A percentile compares a stretch with the other conserved stretches of the same genome.
Evolutionary conservation across 2,113 vertebrate species (phyloP).

Genomic region (Tachuris rubrigastra): DNA sequence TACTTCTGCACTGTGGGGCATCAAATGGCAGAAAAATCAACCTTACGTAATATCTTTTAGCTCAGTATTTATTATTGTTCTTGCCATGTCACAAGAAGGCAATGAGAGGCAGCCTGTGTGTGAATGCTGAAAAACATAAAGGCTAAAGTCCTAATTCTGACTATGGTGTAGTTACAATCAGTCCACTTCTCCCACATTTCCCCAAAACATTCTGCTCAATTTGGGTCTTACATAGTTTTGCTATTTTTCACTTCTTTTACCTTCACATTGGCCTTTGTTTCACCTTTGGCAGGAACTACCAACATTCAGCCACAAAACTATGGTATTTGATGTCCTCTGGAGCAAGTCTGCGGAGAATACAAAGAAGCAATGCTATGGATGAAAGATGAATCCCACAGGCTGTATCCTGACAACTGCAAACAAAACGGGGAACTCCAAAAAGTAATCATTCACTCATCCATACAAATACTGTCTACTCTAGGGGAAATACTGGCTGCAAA

Average conservation of each 20-base stretch:
- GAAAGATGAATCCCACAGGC: conserved; percentile 84
- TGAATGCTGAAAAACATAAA: neutral
- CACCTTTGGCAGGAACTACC: conserved; percentile 84
- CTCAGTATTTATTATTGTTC: neutral
- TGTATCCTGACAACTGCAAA: conserved; percentile 86
- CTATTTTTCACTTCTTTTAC: neutral
- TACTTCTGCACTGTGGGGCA: neutral
- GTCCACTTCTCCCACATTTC: neutral
- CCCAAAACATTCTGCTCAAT: neutral
- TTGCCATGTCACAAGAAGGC: neutral
- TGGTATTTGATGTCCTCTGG: conserved; percentile 81
- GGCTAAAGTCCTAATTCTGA: neutral
- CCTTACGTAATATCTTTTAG: neutral
- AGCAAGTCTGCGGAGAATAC: conserved; percentile 83
- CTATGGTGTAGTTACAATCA: neutral
- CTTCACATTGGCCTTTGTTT: conserved; percentile 74
- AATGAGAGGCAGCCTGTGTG: neutral
- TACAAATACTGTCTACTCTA: neutral
- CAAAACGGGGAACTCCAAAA: conserved; percentile 86
- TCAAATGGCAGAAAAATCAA: neutral
- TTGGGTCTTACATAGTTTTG: neutral
- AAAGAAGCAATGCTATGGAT: conserved; percentile 82
- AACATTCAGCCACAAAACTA: conserved; percentile 81
- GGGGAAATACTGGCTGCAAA: neutral
- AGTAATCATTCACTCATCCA: conserved; percentile 31